phyloP scores from a whole-genome alignment of 1,140 invertebrate species.

The Xylocopa sonorina region DNA sequence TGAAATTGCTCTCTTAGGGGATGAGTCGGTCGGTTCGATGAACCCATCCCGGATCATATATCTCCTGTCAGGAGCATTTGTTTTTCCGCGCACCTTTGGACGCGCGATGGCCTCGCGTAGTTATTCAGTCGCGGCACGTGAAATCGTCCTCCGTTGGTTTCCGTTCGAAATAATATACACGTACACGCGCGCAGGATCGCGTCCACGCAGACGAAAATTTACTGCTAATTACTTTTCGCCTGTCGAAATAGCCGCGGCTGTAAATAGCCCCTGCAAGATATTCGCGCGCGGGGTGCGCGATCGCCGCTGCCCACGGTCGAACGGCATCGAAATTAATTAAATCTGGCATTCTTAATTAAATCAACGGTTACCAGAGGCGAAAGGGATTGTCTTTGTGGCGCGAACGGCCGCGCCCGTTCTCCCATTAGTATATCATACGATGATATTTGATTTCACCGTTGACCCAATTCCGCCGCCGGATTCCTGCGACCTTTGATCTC shows the following conservation, averaged over 20 bases:
- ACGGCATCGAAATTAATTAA: constrained; percentile 60
- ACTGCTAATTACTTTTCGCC: constrained; percentile 63
- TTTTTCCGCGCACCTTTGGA: constrained; percentile 27
- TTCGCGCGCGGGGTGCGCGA: background rate
- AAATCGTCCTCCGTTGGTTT: background rate
- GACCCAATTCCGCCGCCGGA: constrained; percentile 42
- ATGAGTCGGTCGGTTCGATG: constrained; percentile 12
- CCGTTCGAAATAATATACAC: constrained; percentile 42
- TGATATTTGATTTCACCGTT: constrained; percentile 60
- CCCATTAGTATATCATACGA: constrained; percentile 26
- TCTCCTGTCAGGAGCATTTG: constrained; percentile 51
- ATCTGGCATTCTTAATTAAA: constrained; percentile 39
- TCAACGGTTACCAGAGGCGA: background rate
- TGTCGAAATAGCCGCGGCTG: background rate
- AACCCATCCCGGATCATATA: constrained; percentile 30
- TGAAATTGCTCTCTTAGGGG: constrained; percentile 30
- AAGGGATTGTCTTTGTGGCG: constrained; percentile 25
- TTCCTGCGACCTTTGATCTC: constrained; percentile 55
- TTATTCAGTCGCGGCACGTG: constrained; percentile 4
- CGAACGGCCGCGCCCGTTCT: background rate
- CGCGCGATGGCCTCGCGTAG: background rate
- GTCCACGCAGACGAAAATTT: constrained; percentile 53
- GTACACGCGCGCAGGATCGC: too few relatives aligned
- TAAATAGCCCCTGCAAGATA: constrained; percentile 36
- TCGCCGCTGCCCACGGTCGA: background rate